These are phyloP conservation scores for Corythoichthys intestinalis DNA, from an alignment of 2,113 vertebrate species.

Conservation along the genomic window DNA sequence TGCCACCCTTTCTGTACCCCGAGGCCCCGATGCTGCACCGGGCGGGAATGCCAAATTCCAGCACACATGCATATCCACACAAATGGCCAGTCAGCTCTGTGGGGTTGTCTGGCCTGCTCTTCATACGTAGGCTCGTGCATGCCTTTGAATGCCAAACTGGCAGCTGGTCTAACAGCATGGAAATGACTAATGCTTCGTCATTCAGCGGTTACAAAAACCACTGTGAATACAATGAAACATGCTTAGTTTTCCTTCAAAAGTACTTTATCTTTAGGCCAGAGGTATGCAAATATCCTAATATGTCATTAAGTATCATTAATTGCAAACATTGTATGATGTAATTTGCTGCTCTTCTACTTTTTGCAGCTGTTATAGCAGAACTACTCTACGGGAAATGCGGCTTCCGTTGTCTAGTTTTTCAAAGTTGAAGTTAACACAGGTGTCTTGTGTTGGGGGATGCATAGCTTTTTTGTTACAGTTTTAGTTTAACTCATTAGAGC, in stretches of 20 bases:
- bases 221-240: neutral
- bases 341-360: neutral
- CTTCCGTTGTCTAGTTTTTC: neutral
- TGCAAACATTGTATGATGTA: neutral
- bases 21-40: conserved; percentile 35
- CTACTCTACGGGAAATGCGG: no score
- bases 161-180: conserved; percentile 43
- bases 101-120: conserved; percentile 37
- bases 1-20: conserved; percentile 45
- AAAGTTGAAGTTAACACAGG: no score
- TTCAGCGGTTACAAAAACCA: conserved; percentile 4
- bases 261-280: neutral
- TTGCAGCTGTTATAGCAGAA: neutral
- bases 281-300: neutral
- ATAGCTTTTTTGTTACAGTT: no score
- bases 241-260: neutral
- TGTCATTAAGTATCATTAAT: neutral
- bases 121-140: conserved; percentile 10
- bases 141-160: conserved; percentile 33
- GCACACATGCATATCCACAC: conserved; percentile 11
- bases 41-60: conserved; percentile 48
- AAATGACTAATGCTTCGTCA: conserved; percentile 31
- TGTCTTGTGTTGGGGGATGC: no score
- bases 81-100: conserved; percentile 39
- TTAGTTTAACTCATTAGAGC: no score